A percentile compares a stretch with the other conserved stretches of the same genome.
Evolutionary conservation across 2,797 vertebrate species (phyloP).

Genomic region (Neosilurus mollespiculum): DNA sequence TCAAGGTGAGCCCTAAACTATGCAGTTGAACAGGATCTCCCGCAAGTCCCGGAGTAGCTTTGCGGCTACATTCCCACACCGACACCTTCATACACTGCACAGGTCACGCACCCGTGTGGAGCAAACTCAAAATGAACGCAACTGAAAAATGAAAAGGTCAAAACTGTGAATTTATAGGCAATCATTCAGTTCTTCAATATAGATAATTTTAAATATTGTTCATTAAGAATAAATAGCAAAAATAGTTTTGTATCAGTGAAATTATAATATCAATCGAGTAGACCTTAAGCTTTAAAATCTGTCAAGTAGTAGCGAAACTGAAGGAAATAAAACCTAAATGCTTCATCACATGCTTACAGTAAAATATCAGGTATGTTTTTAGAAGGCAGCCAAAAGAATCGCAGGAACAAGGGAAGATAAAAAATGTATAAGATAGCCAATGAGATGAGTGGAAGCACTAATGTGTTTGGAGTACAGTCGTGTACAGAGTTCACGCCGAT

Average conservation of each 20-base stretch:
- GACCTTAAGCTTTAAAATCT: background rate
- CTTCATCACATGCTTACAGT: background rate
- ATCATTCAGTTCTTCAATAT: no score
- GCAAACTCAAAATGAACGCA: background rate
- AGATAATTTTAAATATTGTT: background rate
- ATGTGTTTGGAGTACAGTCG: background rate
- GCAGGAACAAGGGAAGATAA: background rate
- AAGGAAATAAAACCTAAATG: background rate
- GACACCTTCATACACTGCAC: slow-evolving; percentile 26
- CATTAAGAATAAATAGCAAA: background rate
- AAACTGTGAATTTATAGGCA: background rate
- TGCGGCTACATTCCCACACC: slow-evolving; percentile 34
- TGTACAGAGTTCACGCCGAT: background rate
- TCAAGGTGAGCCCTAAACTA: slow-evolving; percentile 30
- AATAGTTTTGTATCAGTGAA: background rate
- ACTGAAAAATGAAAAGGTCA: background rate
- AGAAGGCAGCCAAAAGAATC: background rate
- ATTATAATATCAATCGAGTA: background rate
- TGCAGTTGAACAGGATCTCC: slow-evolving; percentile 39
- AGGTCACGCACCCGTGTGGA: background rate
- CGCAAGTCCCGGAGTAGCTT: background rate
- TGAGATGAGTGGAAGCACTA: background rate
- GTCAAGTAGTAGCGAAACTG: background rate
- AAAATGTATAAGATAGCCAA: background rate
- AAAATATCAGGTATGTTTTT: background rate